These are phyloP conservation scores for Euzetes globulus DNA, from an alignment of 2,888 invertebrate genomes.

Conservation along the genomic window DNA sequence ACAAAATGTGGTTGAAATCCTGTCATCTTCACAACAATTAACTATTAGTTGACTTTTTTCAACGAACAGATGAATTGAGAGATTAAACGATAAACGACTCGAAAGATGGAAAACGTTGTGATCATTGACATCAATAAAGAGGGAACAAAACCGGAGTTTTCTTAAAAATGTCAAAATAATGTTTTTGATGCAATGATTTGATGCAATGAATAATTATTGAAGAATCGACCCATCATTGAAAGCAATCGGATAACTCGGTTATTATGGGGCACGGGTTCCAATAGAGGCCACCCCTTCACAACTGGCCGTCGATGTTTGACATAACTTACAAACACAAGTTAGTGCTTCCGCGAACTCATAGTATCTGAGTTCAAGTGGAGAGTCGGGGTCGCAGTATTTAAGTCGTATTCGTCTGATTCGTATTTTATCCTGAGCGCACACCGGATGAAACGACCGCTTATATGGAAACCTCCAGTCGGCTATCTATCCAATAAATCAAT, in stretches of 20 bases:
- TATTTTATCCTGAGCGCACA: slow-evolving; percentile 66
- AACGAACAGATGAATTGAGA: too few species aligned
- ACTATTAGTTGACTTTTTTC: too few species aligned
- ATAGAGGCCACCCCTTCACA: slow-evolving; percentile 55
- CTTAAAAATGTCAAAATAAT: too few species aligned
- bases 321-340: slow-evolving; percentile 65
- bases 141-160: too few species aligned
- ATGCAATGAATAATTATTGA: background rate
- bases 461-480: slow-evolving; percentile 83
- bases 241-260: background rate
- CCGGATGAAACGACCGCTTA: slow-evolving; percentile 74
- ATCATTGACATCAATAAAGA: too few species aligned
- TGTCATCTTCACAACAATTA: too few species aligned
- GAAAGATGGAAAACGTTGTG: too few species aligned
- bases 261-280: slow-evolving; percentile 9
- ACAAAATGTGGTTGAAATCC: too few species aligned
- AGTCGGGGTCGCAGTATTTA: slow-evolving; percentile 65
- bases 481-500: slow-evolving; percentile 59
- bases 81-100: too few species aligned
- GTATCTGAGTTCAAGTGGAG: slow-evolving; percentile 52
- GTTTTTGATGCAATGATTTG: background rate
- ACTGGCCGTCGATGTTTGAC: slow-evolving; percentile 61
- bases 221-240: background rate
- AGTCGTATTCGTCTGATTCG: slow-evolving; percentile 60
- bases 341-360: slow-evolving; percentile 71